A percentile compares a stretch with the other conserved stretches of the same genome.
Evolutionary conservation across 2,888 invertebrate species (phyloP).

Genomic region (Drosophila falleni): DNA sequence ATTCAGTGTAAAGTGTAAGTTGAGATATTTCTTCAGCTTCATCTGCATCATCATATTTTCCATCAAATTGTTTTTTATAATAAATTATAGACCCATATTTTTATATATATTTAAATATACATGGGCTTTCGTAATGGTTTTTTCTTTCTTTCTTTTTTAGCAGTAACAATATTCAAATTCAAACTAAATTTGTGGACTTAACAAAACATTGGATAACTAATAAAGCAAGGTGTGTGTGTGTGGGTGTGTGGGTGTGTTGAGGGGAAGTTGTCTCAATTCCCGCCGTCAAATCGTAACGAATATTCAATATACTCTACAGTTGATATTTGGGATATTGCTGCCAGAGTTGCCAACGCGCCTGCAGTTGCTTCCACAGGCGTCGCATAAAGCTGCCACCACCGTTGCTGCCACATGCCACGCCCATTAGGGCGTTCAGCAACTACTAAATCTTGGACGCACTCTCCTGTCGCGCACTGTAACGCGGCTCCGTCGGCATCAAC

Average conservation of each 20-base stretch:
- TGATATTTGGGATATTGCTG: constrained; percentile 70
- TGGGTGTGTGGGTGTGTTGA: background rate
- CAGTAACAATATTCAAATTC: constrained; percentile 27
- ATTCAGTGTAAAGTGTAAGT: constrained; percentile 39
- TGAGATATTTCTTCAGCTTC: constrained; percentile 44
- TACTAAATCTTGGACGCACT: constrained; percentile 83
- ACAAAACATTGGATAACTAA: constrained; percentile 35
- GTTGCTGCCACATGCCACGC: constrained; percentile 57
- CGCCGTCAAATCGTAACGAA: constrained; percentile 20
- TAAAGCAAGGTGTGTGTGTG: constrained; percentile 31
- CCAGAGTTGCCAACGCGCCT: constrained; percentile 72
- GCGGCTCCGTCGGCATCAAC: constrained; percentile 84
- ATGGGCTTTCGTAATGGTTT: constrained; percentile 9
- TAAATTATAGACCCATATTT: constrained; percentile 18
- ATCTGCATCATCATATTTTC: background rate
- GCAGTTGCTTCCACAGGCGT: constrained; percentile 79
- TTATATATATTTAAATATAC: background rate
- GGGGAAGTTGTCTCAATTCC: constrained; percentile 50
- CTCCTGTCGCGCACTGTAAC: constrained; percentile 85
- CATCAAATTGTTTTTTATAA: background rate
- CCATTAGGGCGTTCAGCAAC: constrained; percentile 73
- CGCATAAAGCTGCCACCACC: constrained; percentile 39
- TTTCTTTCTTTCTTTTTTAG: background rate
- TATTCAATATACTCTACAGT: constrained; percentile 35
- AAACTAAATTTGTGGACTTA: constrained; percentile 32